phyloP scores from a whole-genome alignment of 1,140 invertebrate species.

The Geopemphigus sp. region DNA sequence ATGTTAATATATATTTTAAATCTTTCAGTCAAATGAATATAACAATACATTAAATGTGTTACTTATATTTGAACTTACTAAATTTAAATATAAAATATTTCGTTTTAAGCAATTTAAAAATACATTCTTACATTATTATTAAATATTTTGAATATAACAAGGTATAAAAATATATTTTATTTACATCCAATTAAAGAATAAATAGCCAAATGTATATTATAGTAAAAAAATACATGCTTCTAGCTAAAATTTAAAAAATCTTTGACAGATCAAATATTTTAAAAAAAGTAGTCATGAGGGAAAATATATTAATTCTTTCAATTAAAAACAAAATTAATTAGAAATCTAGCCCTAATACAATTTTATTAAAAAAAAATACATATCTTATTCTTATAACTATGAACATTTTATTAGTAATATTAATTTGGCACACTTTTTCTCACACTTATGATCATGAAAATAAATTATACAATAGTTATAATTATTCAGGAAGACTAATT shows the following conservation, averaged over 20 bases:
- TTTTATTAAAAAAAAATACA: constrained; percentile 26
- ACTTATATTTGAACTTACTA: not conserved
- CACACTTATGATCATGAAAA: constrained; percentile 23
- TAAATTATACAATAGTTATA: constrained; percentile 24
- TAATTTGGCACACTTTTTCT: constrained; percentile 35
- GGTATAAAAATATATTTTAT: constrained; percentile 1
- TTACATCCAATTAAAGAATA: not conserved
- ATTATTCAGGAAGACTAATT: constrained; percentile 27
- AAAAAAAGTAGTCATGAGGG: not conserved
- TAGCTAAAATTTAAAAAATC: not conserved
- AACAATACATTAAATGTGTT: not conserved
- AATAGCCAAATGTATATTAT: not conserved
- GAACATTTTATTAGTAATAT: constrained; percentile 15
- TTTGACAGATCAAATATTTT: not conserved
- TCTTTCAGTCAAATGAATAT: not conserved
- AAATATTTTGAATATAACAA: constrained; percentile 2
- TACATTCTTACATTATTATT: not conserved
- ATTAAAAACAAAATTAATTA: constrained; percentile 7
- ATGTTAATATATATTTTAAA: not conserved
- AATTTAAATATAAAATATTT: not conserved
- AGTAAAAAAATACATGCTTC: not conserved
- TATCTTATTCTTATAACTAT: not conserved
- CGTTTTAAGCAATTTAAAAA: not conserved
- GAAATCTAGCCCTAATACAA: constrained; percentile 8
- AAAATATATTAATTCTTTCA: not conserved